These are phyloP conservation scores for Drosophila erecta DNA, from an alignment of 1,140 invertebrate genomes.

Conservation along the genomic window DNA sequence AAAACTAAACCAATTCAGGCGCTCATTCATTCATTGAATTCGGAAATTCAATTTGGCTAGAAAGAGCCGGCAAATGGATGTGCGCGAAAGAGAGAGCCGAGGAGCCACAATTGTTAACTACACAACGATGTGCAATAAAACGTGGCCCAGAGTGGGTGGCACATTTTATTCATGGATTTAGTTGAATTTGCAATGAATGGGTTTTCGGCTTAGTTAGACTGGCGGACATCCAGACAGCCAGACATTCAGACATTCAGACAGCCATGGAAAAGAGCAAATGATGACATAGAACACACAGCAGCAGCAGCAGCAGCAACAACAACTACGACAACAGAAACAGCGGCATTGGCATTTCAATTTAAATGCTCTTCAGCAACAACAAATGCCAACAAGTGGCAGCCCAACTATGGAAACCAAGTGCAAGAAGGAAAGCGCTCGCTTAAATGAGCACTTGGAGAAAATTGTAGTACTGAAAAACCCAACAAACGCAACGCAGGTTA, in stretches of 20 bases:
- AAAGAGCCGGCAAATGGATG: constrained; percentile 41
- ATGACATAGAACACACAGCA: constrained; percentile 62
- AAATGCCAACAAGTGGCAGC: constrained; percentile 71
- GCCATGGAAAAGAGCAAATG: constrained; percentile 75
- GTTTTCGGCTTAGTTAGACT: constrained; percentile 64
- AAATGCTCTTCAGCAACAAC: constrained; percentile 59
- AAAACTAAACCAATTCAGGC: constrained; percentile 78
- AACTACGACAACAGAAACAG: constrained; percentile 19
- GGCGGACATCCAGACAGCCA: constrained; percentile 37
- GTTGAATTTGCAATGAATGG: constrained; percentile 82
- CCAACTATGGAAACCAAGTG: constrained; percentile 52
- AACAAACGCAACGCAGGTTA: too few relatives aligned
- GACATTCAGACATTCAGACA: constrained; percentile 42
- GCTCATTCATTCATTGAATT: constrained; percentile 80
- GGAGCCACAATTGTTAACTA: constrained; percentile 63
- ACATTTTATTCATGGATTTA: constrained; percentile 83
- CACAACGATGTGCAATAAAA: constrained; percentile 77
- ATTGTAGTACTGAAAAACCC: too few relatives aligned
- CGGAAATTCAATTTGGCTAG: constrained; percentile 77
- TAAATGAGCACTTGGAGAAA: constrained; percentile 7
- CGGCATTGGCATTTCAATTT: constrained; percentile 66
- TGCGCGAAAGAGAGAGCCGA: constrained; percentile 16
- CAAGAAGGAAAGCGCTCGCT: not conserved
- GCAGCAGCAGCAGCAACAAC: constrained; percentile 14
- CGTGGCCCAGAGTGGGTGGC: constrained; percentile 52